A percentile compares a stretch with the other conserved stretches of the same genome.
phyloP scores from a whole-genome alignment of 1,140 invertebrate species.

The Delia radicum region DNA sequence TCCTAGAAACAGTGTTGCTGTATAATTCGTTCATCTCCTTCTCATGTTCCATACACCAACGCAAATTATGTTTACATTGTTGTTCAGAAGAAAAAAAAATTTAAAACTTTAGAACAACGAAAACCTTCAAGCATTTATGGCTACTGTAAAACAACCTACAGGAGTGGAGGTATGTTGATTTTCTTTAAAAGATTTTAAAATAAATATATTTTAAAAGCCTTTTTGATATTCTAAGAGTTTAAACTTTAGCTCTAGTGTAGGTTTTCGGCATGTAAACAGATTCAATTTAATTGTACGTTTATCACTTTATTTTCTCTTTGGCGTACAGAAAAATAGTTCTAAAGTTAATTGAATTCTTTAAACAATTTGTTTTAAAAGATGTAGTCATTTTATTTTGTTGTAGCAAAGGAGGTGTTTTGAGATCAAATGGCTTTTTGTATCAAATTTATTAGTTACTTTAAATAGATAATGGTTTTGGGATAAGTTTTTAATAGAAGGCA shows the following conservation, averaged over 20 bases:
- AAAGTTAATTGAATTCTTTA: background rate
- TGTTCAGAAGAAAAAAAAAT: background rate
- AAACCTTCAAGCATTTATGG: background rate
- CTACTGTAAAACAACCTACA: too few relatives aligned
- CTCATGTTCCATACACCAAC: slow-evolving; percentile 1
- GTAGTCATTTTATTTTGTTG: too few relatives aligned
- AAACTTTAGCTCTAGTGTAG: too few relatives aligned
- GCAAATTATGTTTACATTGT: slow-evolving; percentile 24
- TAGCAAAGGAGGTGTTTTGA: too few relatives aligned
- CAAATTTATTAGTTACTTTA: too few relatives aligned
- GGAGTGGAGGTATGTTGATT: too few relatives aligned
- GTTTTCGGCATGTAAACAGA: background rate
- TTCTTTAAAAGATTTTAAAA: background rate
- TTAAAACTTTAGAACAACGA: background rate
- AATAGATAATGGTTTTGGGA: too few relatives aligned
- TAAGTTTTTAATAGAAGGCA: too few relatives aligned
- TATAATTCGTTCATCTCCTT: background rate
- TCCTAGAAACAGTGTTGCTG: too few relatives aligned
- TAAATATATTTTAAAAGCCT: background rate
- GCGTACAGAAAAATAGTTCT: background rate
- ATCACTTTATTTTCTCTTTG: background rate
- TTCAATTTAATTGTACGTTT: background rate
- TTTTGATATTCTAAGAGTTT: background rate
- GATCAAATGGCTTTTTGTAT: too few relatives aligned
- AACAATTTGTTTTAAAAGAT: too few relatives aligned